Evolutionary conservation across 2,888 invertebrate species (phyloP).

Genomic region (Epistrophe eligans): DNA sequence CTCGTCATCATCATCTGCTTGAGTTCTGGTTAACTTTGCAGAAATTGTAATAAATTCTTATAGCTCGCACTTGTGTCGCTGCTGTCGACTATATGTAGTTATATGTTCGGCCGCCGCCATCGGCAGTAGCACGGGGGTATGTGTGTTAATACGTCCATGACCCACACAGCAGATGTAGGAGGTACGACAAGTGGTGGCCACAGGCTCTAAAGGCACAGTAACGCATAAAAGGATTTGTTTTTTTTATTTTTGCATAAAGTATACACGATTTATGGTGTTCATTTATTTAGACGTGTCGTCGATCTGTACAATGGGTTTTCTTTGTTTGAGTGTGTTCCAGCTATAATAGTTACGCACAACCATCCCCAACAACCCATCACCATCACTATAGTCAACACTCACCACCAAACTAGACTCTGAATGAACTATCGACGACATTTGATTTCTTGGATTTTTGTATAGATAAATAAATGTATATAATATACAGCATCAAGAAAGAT

Average conservation of each 20-base stretch:
- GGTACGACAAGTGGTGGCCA: conserved; percentile 44
- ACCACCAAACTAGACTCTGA: not conserved
- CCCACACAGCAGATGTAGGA: conserved; percentile 62
- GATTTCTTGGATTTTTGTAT: conserved; percentile 62
- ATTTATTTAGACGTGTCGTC: conserved; percentile 73
- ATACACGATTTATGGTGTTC: conserved; percentile 72
- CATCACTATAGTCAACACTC: conserved; percentile 1
- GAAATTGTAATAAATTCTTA: conserved; percentile 74
- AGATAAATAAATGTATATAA: not conserved
- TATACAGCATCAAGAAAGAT: conserved; percentile 23
- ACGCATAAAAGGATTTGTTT: conserved; percentile 62
- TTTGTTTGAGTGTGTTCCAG: conserved; percentile 43
- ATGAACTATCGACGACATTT: conserved; percentile 65
- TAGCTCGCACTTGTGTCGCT: conserved; percentile 64
- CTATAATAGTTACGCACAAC: conserved; percentile 25
- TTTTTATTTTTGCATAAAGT: conserved; percentile 55
- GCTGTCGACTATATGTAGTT: conserved; percentile 30
- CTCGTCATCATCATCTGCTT: conserved; percentile 55
- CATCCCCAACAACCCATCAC: not conserved
- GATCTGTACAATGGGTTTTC: conserved; percentile 21
- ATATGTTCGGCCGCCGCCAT: not conserved
- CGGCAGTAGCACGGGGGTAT: conserved; percentile 14
- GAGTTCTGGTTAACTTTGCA: conserved; percentile 73
- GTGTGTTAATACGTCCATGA: conserved; percentile 67
- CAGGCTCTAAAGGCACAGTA: conserved; percentile 60